Percentiles rank a stretch among this genome's conserved stretches.
These are phyloP conservation scores for Promerops cafer DNA, from an alignment of 2,113 vertebrate genomes.

Conservation along the genomic window DNA sequence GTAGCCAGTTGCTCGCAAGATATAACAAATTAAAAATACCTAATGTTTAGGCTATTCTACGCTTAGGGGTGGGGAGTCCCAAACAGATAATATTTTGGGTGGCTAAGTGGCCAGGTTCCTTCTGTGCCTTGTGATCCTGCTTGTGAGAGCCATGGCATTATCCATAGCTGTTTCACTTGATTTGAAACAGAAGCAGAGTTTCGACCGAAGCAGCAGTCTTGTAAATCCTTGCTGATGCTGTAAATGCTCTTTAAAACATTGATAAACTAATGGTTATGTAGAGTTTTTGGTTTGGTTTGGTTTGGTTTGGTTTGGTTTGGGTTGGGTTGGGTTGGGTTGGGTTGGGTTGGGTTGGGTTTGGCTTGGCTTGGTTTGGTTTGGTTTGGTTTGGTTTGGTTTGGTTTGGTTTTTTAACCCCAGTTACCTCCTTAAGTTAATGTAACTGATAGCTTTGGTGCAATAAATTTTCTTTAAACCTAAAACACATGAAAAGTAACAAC, in stretches of 20 bases:
- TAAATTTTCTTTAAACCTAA: not conserved
- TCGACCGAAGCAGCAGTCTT: not conserved
- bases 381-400: not conserved
- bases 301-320: not conserved
- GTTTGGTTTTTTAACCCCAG: not conserved
- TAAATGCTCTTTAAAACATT: not conserved
- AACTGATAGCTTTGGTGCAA: not conserved
- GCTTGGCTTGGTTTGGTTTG: not conserved
- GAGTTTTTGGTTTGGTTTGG: not conserved
- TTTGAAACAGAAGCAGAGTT: not conserved
- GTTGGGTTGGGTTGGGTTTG: too few species aligned
- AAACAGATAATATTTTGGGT: slow-evolving; percentile 44
- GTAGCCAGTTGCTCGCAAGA: slow-evolving; percentile 58
- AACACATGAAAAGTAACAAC: not conserved
- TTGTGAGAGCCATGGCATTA: not conserved
- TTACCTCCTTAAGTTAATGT: not conserved
- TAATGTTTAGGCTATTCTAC: slow-evolving; percentile 72
- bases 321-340: not conserved
- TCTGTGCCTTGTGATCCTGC: not conserved
- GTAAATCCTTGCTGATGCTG: not conserved
- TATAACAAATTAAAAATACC: slow-evolving; percentile 72
- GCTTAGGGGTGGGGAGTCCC: slow-evolving; percentile 33
- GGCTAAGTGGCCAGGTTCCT: slow-evolving; percentile 6
- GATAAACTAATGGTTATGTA: not conserved
- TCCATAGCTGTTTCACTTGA: not conserved